Conservation (phyloP, 2,113 vertebrate genomes). For the Solenodon paradoxus region DNA sequence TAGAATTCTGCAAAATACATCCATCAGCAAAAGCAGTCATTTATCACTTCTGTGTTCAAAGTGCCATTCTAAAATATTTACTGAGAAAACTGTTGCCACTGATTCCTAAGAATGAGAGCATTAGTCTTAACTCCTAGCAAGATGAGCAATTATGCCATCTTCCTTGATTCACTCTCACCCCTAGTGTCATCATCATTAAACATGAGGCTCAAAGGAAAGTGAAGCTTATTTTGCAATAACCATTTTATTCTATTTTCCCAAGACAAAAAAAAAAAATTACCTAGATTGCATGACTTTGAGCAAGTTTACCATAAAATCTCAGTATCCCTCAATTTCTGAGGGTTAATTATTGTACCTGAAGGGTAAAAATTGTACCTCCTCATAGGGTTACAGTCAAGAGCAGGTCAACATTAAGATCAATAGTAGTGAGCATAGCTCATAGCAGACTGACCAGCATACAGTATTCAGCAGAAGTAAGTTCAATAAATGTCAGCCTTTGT, state of each 20-base stretch:
- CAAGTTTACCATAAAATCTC: not conserved
- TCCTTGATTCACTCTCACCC: not conserved
- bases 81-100: not conserved
- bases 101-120: slow-evolving; percentile 1
- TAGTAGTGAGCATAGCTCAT: not conserved
- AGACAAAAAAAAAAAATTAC: not conserved
- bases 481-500: not conserved
- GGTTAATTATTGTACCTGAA: not conserved
- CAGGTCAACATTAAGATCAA: not conserved
- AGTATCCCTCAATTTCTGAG: not conserved
- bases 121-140: not conserved
- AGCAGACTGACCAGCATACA: not conserved
- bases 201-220: not conserved
- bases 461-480: not conserved
- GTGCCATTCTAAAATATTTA: not conserved
- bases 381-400: not conserved
- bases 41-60: not conserved
- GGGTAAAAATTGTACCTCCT: too few relatives aligned
- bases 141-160: not conserved
- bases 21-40: not conserved
- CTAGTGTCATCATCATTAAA: not conserved
- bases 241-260: not conserved
- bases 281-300: not conserved
- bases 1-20: not conserved
- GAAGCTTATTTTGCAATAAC: not conserved